A percentile compares a stretch with the other conserved stretches of the same genome.
Conservation (phyloP, 2,113 vertebrate genomes). For the Rhea americana region DNA sequence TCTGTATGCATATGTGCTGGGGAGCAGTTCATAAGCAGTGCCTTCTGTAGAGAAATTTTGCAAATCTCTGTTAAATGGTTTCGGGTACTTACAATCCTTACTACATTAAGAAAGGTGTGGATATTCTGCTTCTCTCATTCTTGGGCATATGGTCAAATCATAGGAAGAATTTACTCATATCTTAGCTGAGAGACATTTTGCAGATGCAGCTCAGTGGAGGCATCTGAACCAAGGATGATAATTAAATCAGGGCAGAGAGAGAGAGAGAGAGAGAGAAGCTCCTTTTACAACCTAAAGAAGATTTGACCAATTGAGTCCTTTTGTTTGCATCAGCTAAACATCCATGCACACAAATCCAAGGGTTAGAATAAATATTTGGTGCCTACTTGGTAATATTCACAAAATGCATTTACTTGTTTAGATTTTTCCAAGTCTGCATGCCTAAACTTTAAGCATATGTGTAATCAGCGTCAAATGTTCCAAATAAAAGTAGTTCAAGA, state of each 20-base stretch:
- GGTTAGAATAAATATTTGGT: conserved; percentile 68
- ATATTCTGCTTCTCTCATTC: background rate
- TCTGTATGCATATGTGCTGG: accelerated
- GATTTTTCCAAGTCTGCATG: conserved; percentile 57
- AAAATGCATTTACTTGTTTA: conserved; percentile 64
- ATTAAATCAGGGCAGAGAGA: conserved; percentile 57
- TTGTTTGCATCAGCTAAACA: conserved; percentile 61
- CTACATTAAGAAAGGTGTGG: background rate
- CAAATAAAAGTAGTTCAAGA: conserved; percentile 45
- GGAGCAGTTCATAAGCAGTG: accelerated
- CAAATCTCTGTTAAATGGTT: background rate
- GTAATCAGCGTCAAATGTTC: conserved; percentile 63
- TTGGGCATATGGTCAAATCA: background rate
- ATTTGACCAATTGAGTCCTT: conserved; percentile 16
- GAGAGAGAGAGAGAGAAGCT: conserved; percentile 46
- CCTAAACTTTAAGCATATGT: conserved; percentile 67
- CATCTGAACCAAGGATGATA: conserved; percentile 54
- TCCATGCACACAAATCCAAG: background rate
- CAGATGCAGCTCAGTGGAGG: conserved; percentile 34
- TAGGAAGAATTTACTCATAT: conserved; percentile 24
- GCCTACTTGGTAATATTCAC: conserved; percentile 63
- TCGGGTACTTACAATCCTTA: background rate
- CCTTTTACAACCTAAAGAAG: conserved; percentile 1
- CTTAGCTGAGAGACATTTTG: conserved; percentile 37
- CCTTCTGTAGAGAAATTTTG: background rate